A percentile compares a stretch with the other conserved stretches of the same genome.
These are phyloP conservation scores for Harlomillsia oculata DNA, from an alignment of 1,140 invertebrate species.

Conservation along the genomic window DNA sequence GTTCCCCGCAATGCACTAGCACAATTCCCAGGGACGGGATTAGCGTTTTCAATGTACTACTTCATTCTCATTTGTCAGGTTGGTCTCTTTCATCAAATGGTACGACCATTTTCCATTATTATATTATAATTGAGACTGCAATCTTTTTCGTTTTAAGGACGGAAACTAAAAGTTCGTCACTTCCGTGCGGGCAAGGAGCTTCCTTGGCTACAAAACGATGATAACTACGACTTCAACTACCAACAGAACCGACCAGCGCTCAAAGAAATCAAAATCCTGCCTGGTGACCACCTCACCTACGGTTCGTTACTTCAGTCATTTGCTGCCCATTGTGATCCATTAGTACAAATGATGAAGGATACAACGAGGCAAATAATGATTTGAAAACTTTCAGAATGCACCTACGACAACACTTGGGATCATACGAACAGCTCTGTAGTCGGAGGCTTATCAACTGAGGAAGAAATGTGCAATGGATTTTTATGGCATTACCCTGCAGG, in stretches of 20 bases:
- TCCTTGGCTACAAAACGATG: constrained; percentile 50
- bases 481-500: background rate
- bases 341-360: too few relatives aligned
- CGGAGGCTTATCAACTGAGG: constrained; percentile 85
- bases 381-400: constrained; percentile 52
- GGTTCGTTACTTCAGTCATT: too few relatives aligned
- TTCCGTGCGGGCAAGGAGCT: constrained; percentile 53
- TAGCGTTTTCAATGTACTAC: constrained; percentile 3
- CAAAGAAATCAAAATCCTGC: background rate
- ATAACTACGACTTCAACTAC: constrained; percentile 58
- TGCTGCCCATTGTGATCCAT: too few relatives aligned
- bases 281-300: constrained; percentile 11
- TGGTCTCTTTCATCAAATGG: background rate
- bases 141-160: constrained; percentile 39
- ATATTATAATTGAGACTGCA: background rate
- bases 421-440: constrained; percentile 64
- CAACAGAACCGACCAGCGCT: constrained; percentile 39
- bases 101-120: background rate
- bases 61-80: constrained; percentile 24
- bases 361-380: too few relatives aligned
- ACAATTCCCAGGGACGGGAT: constrained; percentile 10
- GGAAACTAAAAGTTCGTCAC: constrained; percentile 54
- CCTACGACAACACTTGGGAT: constrained; percentile 62
- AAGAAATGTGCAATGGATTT: constrained; percentile 62
- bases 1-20: constrained; percentile 40